A percentile compares a stretch with the other conserved stretches of the same genome.
phyloP scores from a whole-genome alignment of 2,797 vertebrate genomes.

The Paedocypris micromegethes region DNA sequence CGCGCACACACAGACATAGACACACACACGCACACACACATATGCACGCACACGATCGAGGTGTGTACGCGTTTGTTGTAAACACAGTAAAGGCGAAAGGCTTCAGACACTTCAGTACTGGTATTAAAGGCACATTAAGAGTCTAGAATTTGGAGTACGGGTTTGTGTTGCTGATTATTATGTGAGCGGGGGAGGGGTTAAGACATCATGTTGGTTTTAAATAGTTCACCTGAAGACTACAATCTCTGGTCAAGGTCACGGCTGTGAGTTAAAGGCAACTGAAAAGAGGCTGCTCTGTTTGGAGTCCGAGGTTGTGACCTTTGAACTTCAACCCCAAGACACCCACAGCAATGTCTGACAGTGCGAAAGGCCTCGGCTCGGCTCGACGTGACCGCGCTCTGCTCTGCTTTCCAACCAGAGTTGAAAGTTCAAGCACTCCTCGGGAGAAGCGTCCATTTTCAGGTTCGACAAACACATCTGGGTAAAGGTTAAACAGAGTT shows the following conservation, averaged over 20 bases:
- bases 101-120: slow-evolving; percentile 60
- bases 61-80: slow-evolving; percentile 81
- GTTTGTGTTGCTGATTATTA: slow-evolving; percentile 48
- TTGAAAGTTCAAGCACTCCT: slow-evolving; percentile 11
- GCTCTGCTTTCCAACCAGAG: slow-evolving; percentile 11
- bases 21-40: slow-evolving; percentile 49
- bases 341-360: slow-evolving; percentile 21
- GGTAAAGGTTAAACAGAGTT: slow-evolving; percentile 45
- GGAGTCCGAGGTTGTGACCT: slow-evolving; percentile 42
- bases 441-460: slow-evolving; percentile 12
- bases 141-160: slow-evolving; percentile 68
- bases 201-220: slow-evolving; percentile 62
- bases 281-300: slow-evolving; percentile 62
- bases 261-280: slow-evolving; percentile 78
- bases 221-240: slow-evolving; percentile 42
- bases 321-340: slow-evolving; percentile 46
- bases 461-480: slow-evolving; percentile 25
- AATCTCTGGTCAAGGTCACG: slow-evolving; percentile 63
- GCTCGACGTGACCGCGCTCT: slow-evolving; percentile 37
- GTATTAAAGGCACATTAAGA: slow-evolving; percentile 93
- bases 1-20: slow-evolving; percentile 56
- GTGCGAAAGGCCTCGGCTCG: slow-evolving; percentile 67
- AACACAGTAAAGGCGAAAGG: slow-evolving; percentile 80
- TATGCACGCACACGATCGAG: slow-evolving; percentile 66
- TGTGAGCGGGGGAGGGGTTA: slow-evolving; percentile 57